Evolutionary conservation across 2,888 invertebrate species (phyloP), one percentile per base, ranked within the genome.

Genomic region (Dryobotodes eremita): DNA sequence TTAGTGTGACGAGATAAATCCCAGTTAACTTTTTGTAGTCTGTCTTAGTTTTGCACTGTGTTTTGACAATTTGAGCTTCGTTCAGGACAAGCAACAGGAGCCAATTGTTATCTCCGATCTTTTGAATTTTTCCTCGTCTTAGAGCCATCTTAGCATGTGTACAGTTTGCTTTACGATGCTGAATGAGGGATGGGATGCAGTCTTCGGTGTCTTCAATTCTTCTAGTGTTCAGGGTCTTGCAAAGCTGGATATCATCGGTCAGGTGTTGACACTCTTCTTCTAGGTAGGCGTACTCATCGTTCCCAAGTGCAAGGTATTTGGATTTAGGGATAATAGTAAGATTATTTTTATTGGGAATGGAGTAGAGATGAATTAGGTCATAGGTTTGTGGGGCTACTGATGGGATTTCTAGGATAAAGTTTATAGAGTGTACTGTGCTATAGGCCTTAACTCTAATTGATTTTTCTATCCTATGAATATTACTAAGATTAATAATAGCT

Each of bases 271-370:
- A 73, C 15, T 68, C 48, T 68, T 68, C 59, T 36, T 75, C 68
- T 1, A 75, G 68, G 74, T 75, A 75, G 13, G 74, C 31, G 74
- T 68, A 68, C 68, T 75, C 74, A 31, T 75, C 48, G 61, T 59
- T 68, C 1, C 74, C 68, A 57, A 75, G 74, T 61, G 66, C 74
- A 15, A 75, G 68, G 68, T 68, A 75, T 36, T 36, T 36, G 31
- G 31, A 36, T 68, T 75, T 75, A n/a, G 61, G 68, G 15, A 75
- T 68, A n/a, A 68, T 74, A 20, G 73, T 65, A 26, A n/a, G 36
- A 46, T 57, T 66, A 48, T 66, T 66, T n/a, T 59, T 59, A 13
- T 59, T n/a, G 6, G 26, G 59, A 13, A 59, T 26, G 5, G 26
- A 59, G 15, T 59, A 59, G 7, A 59, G 59, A 7, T 59, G 59